Conservation (phyloP, 2,888 invertebrate species). For the Nowickia ferox region DNA sequence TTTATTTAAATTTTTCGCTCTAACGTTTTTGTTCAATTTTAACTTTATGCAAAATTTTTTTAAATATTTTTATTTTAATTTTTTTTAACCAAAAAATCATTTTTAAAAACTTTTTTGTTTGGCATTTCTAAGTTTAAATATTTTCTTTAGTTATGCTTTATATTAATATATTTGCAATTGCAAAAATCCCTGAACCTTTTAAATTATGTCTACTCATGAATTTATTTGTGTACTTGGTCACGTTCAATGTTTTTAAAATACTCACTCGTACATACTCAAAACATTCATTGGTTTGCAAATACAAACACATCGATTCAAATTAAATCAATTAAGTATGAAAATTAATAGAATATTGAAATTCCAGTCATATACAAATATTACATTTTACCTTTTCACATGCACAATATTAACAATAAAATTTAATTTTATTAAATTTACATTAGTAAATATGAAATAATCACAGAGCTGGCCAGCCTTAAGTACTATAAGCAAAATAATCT, state of each 20-base stretch:
- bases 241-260: constrained; percentile 40
- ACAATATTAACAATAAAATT: constrained; percentile 50
- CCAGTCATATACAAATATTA: constrained; percentile 29
- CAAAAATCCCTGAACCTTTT: neutral
- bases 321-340: constrained; percentile 59
- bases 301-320: constrained; percentile 28
- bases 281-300: neutral
- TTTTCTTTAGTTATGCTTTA: neutral
- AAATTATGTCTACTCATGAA: constrained; percentile 33
- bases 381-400: constrained; percentile 39
- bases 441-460: neutral
- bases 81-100: too few species aligned
- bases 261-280: neutral
- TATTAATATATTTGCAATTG: constrained; percentile 26
- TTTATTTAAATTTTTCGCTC: too few species aligned
- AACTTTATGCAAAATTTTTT: too few species aligned
- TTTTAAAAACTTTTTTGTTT: too few species aligned
- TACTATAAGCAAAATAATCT: too few species aligned
- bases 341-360: constrained; percentile 67
- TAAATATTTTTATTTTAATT: too few species aligned
- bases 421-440: constrained; percentile 40
- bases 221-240: constrained; percentile 56
- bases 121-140: too few species aligned
- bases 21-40: neutral
- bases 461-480: neutral